phyloP scores from a whole-genome alignment of 1,140 invertebrate genomes.

The Archivesica marissinica region DNA sequence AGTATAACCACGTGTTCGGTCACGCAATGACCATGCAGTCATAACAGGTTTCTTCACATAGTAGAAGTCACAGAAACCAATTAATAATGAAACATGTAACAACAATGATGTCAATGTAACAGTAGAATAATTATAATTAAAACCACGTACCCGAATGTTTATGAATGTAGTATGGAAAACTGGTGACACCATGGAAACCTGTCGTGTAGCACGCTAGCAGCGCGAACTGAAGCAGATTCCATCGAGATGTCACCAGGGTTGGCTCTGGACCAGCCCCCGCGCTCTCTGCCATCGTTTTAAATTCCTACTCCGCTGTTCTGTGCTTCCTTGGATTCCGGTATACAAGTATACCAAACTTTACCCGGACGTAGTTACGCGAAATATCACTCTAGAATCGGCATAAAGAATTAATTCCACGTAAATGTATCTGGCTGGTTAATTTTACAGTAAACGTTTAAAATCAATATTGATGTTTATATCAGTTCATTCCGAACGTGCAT shows the following conservation, averaged over 20 bases:
- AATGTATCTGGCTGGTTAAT: neutral
- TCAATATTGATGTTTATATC: neutral
- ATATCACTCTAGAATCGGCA: too few species aligned
- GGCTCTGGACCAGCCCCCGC: slow-evolving; percentile 44
- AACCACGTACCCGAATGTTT: slow-evolving; percentile 66
- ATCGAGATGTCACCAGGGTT: slow-evolving; percentile 59
- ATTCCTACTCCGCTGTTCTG: too few species aligned
- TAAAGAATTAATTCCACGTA: neutral
- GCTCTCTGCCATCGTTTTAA: slow-evolving; percentile 50
- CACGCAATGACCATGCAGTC: too few species aligned
- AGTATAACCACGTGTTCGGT: too few species aligned
- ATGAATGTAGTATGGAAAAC: slow-evolving; percentile 69
- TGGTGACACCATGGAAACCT: slow-evolving; percentile 67
- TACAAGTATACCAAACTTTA: too few species aligned
- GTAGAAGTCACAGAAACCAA: too few species aligned
- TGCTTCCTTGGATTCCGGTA: too few species aligned
- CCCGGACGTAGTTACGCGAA: too few species aligned
- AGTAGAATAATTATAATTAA: neutral
- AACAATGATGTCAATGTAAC: too few species aligned
- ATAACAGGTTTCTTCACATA: too few species aligned
- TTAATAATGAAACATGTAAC: too few species aligned
- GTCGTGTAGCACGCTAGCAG: slow-evolving; percentile 64
- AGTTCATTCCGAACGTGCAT: neutral
- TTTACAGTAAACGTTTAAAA: neutral
- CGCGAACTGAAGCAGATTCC: slow-evolving; percentile 69